Evolutionary conservation across 2,113 vertebrate species (phyloP).

Genomic region (Oncorhynchus keta): DNA sequence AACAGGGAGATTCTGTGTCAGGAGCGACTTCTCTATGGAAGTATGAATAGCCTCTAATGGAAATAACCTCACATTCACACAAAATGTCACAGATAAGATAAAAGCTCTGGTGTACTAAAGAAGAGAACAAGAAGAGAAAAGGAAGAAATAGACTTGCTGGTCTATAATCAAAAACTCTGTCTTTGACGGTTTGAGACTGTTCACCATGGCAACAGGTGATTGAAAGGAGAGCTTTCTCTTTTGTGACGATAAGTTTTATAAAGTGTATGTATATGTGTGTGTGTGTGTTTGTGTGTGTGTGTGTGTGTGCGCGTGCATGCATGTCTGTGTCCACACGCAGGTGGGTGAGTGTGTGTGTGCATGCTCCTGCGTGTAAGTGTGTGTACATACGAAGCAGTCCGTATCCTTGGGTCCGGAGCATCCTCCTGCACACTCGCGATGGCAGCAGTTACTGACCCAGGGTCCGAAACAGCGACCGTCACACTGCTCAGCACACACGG

Average conservation of each 20-base stretch:
- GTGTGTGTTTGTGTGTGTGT: neutral
- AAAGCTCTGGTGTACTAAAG: slow-evolving; percentile 1
- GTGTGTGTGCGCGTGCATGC: neutral
- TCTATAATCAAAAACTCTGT: neutral
- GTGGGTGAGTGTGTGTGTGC: slow-evolving; percentile 3
- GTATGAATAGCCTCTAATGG: neutral
- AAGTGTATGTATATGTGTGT: slow-evolving; percentile 5
- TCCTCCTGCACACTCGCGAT: slow-evolving; percentile 95
- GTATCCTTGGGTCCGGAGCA: slow-evolving; percentile 96
- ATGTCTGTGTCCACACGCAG: neutral
- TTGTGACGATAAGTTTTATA: neutral
- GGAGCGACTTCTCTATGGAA: slow-evolving; percentile 4
- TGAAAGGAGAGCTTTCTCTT: too few species aligned
- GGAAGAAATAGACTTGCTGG: neutral
- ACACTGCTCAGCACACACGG: slow-evolving; percentile 94
- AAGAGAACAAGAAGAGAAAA: neutral
- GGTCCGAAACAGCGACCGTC: slow-evolving; percentile 95
- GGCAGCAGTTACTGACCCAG: slow-evolving; percentile 97
- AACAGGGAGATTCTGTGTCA: slow-evolving; percentile 10
- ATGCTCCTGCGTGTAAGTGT: slow-evolving; percentile 7
- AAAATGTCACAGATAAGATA: slow-evolving; percentile 23
- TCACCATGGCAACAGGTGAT: slow-evolving; percentile 11
- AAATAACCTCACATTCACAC: slow-evolving; percentile 12
- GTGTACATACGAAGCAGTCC: slow-evolving; percentile 90
- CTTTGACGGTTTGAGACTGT: neutral